phyloP scores from a whole-genome alignment of 2,113 vertebrate species.

The Cryptotis parvus region DNA sequence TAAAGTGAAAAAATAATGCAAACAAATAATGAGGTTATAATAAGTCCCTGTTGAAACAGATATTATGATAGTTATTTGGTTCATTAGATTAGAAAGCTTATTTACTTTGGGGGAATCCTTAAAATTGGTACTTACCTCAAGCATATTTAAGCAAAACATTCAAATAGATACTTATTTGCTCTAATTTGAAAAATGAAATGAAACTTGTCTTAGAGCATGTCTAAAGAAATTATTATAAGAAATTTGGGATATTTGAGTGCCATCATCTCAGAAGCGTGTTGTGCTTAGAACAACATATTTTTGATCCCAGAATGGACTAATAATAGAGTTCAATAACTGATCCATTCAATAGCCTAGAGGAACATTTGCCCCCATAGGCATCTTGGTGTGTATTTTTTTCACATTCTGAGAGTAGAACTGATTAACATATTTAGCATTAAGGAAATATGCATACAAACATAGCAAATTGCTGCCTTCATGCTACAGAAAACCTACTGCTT shows the following conservation, averaged over 20 bases:
- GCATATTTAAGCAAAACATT: conserved; percentile 31
- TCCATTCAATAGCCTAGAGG: conserved; percentile 8
- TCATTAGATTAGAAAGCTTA: not conserved
- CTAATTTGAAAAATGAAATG: not conserved
- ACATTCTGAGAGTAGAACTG: not conserved
- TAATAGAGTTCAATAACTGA: not conserved
- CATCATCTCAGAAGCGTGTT: not conserved
- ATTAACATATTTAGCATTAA: conserved; percentile 7
- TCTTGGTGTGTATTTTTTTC: too few relatives aligned
- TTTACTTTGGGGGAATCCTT: not conserved
- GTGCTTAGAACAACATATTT: conserved; percentile 7
- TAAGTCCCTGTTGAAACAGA: conserved; percentile 1
- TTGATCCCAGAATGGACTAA: not conserved
- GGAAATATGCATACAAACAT: not conserved
- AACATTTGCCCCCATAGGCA: not conserved
- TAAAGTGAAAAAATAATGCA: conserved; percentile 45
- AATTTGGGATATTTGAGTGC: conserved; percentile 2
- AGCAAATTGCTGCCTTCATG: not conserved
- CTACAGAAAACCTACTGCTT: not conserved
- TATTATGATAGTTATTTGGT: conserved; percentile 14
- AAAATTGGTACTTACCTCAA: not conserved
- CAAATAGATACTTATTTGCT: conserved; percentile 26
- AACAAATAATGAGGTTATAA: conserved; percentile 2
- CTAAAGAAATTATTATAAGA: not conserved
- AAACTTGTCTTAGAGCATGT: not conserved